Percentiles rank a stretch among this genome's conserved stretches.
phyloP scores from a whole-genome alignment of 2,888 invertebrate species.

The Drosophila mercatorum region DNA sequence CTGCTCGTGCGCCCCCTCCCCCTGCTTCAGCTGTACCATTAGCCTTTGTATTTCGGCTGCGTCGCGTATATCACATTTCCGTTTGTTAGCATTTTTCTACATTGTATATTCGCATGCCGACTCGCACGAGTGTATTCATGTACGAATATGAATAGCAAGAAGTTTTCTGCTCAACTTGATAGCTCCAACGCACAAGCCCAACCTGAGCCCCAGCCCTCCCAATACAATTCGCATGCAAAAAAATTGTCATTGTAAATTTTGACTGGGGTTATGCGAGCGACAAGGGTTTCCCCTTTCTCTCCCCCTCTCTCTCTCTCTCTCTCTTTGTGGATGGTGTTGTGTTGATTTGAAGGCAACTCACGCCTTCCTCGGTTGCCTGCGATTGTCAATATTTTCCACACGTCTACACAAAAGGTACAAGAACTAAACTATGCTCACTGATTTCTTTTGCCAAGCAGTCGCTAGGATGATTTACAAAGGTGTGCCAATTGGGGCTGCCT shows the following conservation, averaged over 20 bases:
- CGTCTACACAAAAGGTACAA: slow-evolving; percentile 70
- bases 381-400: slow-evolving; percentile 74
- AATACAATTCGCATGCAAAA: slow-evolving; percentile 54
- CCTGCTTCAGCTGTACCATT: slow-evolving; percentile 33
- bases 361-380: slow-evolving; percentile 53
- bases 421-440: slow-evolving; percentile 47
- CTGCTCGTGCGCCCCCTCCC: background rate
- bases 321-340: slow-evolving; percentile 21
- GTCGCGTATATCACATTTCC: slow-evolving; percentile 79
- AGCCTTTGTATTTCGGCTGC: slow-evolving; percentile 66
- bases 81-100: slow-evolving; percentile 75
- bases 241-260: slow-evolving; percentile 61
- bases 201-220: slow-evolving; percentile 24
- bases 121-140: slow-evolving; percentile 44
- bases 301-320: background rate
- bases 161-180: slow-evolving; percentile 79
- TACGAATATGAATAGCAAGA: slow-evolving; percentile 64
- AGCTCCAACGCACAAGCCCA: slow-evolving; percentile 42
- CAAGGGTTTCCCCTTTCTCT: slow-evolving; percentile 38
- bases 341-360: slow-evolving; percentile 72
- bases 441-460: slow-evolving; percentile 33
- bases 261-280: slow-evolving; percentile 31
- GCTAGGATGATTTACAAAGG: slow-evolving; percentile 5
- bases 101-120: slow-evolving; percentile 56
- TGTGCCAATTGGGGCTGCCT: background rate